A percentile compares a stretch with the other conserved stretches of the same genome.
Conservation (phyloP, 2,113 vertebrate species). For the Nymphicus hollandicus region DNA sequence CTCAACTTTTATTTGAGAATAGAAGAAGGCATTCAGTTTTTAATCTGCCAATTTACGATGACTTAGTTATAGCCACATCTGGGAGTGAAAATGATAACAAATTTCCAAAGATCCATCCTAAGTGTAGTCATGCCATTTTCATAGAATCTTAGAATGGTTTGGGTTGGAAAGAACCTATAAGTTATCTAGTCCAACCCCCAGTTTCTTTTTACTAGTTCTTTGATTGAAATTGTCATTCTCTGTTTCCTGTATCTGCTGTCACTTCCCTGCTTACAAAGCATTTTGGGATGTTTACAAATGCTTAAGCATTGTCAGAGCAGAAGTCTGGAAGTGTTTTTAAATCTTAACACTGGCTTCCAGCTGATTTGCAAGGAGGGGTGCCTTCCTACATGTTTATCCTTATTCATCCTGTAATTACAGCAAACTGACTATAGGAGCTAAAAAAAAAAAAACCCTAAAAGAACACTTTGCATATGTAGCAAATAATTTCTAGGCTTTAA, state of each 20-base stretch:
- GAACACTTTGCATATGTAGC: not conserved
- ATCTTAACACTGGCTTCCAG: conserved; percentile 33
- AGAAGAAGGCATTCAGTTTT: not conserved
- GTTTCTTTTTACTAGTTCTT: not conserved
- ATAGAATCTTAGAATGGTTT: not conserved
- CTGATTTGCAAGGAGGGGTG: conserved; percentile 18
- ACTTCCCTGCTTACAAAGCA: not conserved
- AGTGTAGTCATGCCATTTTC: not conserved
- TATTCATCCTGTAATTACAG: conserved; percentile 39
- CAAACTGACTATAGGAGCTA: not conserved
- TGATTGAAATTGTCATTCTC: not conserved
- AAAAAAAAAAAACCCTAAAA: not conserved
- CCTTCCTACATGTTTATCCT: conserved; percentile 21
- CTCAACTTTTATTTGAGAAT: not conserved
- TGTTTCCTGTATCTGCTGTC: not conserved
- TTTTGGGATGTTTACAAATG: conserved; percentile 6
- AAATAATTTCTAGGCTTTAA: conserved; percentile 27
- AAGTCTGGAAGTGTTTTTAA: not conserved
- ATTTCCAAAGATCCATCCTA: not conserved
- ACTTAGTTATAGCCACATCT: fast-evolving
- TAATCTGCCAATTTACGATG: not conserved
- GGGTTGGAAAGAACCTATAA: not conserved
- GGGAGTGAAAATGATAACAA: not conserved
- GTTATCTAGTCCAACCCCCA: not conserved
- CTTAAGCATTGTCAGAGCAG: not conserved